Percentiles rank a stretch among this genome's conserved stretches.
phyloP scores from a whole-genome alignment of 2,113 vertebrate species.

The Anhinga rufa region DNA sequence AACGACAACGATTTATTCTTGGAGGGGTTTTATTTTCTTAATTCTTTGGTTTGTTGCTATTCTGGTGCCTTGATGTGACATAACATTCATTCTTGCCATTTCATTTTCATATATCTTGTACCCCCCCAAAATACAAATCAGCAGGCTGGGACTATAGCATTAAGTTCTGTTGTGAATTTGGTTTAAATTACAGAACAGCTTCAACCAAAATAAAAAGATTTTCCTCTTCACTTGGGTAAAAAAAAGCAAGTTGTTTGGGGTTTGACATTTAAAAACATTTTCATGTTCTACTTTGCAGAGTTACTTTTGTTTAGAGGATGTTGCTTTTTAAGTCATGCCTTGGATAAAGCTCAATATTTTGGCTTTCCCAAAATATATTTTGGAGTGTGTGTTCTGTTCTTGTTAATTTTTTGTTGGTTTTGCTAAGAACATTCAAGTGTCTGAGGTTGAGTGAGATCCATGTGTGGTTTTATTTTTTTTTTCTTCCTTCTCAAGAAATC shows the following conservation, averaged over 20 bases:
- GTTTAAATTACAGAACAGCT: neutral
- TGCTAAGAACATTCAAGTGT: neutral
- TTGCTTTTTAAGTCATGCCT: neutral
- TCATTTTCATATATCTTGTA: neutral
- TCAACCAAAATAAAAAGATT: neutral
- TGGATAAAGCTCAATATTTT: neutral
- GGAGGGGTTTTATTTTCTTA: neutral
- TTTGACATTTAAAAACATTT: neutral
- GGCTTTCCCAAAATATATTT: neutral
- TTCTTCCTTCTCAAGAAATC: neutral
- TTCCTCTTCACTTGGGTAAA: neutral
- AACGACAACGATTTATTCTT: neutral
- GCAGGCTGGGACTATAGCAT: neutral
- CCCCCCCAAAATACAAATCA: neutral
- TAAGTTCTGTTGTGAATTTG: neutral
- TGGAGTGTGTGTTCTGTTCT: neutral
- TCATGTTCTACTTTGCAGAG: neutral
- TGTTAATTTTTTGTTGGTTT: neutral
- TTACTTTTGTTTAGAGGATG: neutral
- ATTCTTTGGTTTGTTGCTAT: neutral
- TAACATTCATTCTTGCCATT: neutral
- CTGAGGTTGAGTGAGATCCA: neutral
- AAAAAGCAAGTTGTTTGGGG: neutral
- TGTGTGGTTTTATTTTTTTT: neutral
- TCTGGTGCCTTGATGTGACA: neutral